Percentiles rank a stretch among this genome's conserved stretches.
phyloP scores from a whole-genome alignment of 2,888 invertebrate genomes.

The Argyra leucocephala region DNA sequence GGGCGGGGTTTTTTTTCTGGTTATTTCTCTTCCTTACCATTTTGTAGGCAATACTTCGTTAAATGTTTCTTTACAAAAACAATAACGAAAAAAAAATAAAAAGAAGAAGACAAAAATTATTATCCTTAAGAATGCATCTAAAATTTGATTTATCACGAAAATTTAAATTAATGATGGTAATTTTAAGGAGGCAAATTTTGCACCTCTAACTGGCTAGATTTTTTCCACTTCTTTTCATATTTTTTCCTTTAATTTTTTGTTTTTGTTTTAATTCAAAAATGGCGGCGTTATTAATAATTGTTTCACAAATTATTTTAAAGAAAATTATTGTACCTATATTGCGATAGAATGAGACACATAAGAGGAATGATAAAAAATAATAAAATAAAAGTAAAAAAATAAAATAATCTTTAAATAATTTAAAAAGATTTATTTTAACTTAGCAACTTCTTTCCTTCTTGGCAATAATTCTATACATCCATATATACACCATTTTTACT shows the following conservation, averaged over 20 bases:
- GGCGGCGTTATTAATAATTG: no score
- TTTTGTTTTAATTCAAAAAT: no score
- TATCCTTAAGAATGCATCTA: slow-evolving; percentile 2
- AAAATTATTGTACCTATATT: no score
- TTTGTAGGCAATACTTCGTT: not conserved
- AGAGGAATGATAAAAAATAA: no score
- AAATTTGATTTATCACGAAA: slow-evolving; percentile 1
- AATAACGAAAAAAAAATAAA: not conserved
- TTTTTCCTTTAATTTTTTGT: no score
- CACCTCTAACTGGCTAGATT: not conserved
- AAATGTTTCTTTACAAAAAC: not conserved
- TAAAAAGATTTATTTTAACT: slow-evolving; percentile 3
- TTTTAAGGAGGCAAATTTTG: not conserved
- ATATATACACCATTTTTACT: no score
- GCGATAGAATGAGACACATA: no score
- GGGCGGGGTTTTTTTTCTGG: no score
- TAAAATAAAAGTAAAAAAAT: not conserved
- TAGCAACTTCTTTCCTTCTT: no score
- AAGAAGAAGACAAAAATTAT: no score
- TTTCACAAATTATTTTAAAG: no score
- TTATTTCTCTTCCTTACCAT: not conserved
- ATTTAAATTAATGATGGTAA: slow-evolving; percentile 6
- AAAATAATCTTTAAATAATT: not conserved
- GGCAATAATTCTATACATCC: no score
- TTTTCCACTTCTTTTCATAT: not conserved